These are phyloP conservation scores for Paradoxurus hermaphroditus DNA, from an alignment of 2,113 vertebrate species.

Conservation along the genomic window DNA sequence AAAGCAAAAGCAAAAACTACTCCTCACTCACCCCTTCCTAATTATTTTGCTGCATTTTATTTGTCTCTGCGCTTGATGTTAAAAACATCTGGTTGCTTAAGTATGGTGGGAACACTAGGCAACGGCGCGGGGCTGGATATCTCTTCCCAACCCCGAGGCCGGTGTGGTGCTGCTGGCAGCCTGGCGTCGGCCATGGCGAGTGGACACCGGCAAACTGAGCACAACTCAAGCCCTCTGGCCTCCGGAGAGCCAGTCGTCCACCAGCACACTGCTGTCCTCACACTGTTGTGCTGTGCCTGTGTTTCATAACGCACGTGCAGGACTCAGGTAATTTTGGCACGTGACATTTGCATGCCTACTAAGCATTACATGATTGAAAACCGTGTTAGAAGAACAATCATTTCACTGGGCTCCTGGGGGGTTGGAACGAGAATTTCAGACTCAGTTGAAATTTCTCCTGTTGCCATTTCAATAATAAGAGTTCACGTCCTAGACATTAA, in stretches of 20 bases:
- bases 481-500: not conserved
- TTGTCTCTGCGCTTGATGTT: not conserved
- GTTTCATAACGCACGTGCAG: not conserved
- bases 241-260: too few relatives aligned
- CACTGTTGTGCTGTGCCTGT: not conserved
- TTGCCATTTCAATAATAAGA: not conserved
- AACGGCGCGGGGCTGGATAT: rapidly evolving
- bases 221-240: not conserved
- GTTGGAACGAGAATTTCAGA: not conserved
- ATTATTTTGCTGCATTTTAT: not conserved
- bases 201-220: not conserved
- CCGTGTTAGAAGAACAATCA: not conserved
- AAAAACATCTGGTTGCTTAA: not conserved
- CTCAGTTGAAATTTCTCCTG: not conserved
- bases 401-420: not conserved
- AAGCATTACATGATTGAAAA: not conserved
- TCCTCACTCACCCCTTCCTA: not conserved
- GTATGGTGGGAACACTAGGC: rapidly evolving
- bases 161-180: rapidly evolving
- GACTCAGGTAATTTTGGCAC: not conserved
- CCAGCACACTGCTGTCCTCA: not conserved
- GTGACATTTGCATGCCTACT: not conserved
- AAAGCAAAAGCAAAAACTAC: not conserved
- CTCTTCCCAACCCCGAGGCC: not conserved
- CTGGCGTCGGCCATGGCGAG: rapidly evolving